These are phyloP conservation scores for Xyliphius kryptos DNA, from an alignment of 2,113 vertebrate genomes.

Conservation along the genomic window DNA sequence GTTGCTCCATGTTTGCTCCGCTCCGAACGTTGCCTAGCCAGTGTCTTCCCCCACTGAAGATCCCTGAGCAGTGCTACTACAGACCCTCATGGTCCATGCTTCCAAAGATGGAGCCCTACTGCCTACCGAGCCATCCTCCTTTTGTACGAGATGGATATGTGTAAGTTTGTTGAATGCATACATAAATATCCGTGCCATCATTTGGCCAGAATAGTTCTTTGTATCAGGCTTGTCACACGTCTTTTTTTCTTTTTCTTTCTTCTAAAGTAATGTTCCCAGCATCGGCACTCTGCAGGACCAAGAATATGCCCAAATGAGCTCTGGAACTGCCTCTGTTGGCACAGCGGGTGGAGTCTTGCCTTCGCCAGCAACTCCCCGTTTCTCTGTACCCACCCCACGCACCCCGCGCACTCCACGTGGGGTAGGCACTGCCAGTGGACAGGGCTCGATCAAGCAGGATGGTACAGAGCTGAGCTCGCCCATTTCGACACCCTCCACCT, in stretches of 20 bases:
- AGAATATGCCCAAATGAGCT: slow-evolving; percentile 84
- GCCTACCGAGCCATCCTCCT: slow-evolving; percentile 68
- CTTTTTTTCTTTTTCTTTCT: too few relatives aligned
- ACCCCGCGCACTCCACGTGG: slow-evolving; percentile 90
- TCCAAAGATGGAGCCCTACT: slow-evolving; percentile 90
- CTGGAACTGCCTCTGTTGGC: slow-evolving; percentile 77
- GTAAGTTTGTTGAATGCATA: too few relatives aligned
- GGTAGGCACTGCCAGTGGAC: slow-evolving; percentile 83
- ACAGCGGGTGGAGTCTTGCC: slow-evolving; percentile 84
- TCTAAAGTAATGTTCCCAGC: slow-evolving; percentile 84
- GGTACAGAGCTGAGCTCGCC: slow-evolving; percentile 93
- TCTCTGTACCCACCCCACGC: slow-evolving; percentile 92
- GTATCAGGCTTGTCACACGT: too few relatives aligned
- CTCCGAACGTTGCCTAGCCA: slow-evolving; percentile 88
- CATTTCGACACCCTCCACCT: slow-evolving; percentile 87
- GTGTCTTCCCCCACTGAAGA: slow-evolving; percentile 83
- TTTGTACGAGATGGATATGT: slow-evolving; percentile 89
- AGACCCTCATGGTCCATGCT: slow-evolving; percentile 88
- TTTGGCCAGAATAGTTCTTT: too few relatives aligned
- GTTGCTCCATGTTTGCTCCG: slow-evolving; percentile 88
- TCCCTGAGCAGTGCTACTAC: slow-evolving; percentile 88
- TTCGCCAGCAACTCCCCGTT: slow-evolving; percentile 90
- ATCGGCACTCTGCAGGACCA: slow-evolving; percentile 83
- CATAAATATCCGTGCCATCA: too few relatives aligned
- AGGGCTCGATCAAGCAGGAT: slow-evolving; percentile 93